phyloP scores from a whole-genome alignment of 1,140 invertebrate species.

The honey bee (Apis mellifera) region DNA sequence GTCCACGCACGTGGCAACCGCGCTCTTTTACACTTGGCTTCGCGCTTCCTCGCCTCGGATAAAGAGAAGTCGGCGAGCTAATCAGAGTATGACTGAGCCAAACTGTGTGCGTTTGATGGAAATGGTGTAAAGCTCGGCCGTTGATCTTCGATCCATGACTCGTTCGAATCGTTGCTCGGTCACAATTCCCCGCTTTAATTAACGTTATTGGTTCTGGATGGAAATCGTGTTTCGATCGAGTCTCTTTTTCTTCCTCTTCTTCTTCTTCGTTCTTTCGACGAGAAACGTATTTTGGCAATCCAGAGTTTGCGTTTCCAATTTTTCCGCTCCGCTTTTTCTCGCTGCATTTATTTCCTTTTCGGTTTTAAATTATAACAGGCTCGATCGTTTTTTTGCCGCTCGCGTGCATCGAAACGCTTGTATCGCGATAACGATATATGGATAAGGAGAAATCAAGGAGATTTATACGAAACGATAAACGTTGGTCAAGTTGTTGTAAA shows the following conservation, averaged over 20 bases:
- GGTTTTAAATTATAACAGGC: neutral
- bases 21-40: neutral
- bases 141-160: constrained; percentile 16
- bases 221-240: constrained; percentile 10
- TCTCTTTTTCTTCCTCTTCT: neutral
- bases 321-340: too few species aligned
- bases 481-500: neutral
- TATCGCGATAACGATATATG: neutral
- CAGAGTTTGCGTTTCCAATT: too few species aligned
- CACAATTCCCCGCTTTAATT: neutral
- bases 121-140: constrained; percentile 23
- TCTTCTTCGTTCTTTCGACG: neutral
- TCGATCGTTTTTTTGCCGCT: neutral
- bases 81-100: constrained; percentile 67
- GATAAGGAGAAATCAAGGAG: neutral
- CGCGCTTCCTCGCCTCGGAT: constrained; percentile 8
- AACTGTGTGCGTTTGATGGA: constrained; percentile 14
- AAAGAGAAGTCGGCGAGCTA: constrained; percentile 53
- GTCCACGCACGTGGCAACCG: constrained; percentile 15
- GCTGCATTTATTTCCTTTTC: neutral
- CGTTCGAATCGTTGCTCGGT: constrained; percentile 4
- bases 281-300: too few species aligned
- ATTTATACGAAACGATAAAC: constrained; percentile 14
- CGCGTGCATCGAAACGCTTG: neutral
- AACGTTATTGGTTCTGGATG: neutral